Percentiles rank a stretch among this genome's conserved stretches.
phyloP scores from a whole-genome alignment of 2,888 invertebrate genomes.

The Alloscopus bannaensis region DNA sequence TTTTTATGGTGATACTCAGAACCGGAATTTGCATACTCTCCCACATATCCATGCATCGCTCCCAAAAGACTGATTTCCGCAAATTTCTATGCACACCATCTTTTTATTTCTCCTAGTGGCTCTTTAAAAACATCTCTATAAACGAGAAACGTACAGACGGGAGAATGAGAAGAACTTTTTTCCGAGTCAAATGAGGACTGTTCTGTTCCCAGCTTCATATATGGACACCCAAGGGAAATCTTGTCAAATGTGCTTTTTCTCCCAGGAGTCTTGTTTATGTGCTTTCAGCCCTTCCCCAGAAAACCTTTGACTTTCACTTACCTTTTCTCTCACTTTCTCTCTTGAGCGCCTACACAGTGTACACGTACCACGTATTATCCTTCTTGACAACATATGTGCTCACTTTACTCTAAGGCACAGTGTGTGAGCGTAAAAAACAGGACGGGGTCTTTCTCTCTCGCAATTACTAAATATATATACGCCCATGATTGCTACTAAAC shows the following conservation, averaged over 20 bases:
- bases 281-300: slow-evolving; percentile 39
- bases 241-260: slow-evolving; percentile 65
- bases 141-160: neutral
- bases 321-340: slow-evolving; percentile 7
- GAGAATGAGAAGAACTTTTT: too few species aligned
- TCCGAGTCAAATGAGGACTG: slow-evolving; percentile 39
- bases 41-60: slow-evolving; percentile 16
- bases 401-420: too few species aligned
- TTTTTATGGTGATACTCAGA: neutral
- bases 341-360: too few species aligned
- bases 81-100: slow-evolving; percentile 61
- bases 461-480: too few species aligned
- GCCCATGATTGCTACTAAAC: too few species aligned
- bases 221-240: slow-evolving; percentile 66
- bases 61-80: slow-evolving; percentile 60
- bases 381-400: too few species aligned
- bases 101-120: slow-evolving; percentile 36
- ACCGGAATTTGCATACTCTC: slow-evolving; percentile 29
- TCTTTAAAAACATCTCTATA: slow-evolving; percentile 39
- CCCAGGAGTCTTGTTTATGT: slow-evolving; percentile 64
- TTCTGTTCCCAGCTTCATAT: slow-evolving; percentile 26
- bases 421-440: too few species aligned
- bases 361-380: too few species aligned
- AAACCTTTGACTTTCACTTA: slow-evolving; percentile 50
- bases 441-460: too few species aligned